Evolutionary conservation across 2,797 vertebrate species (phyloP).

Genomic region (Trachops cirrhosus): DNA sequence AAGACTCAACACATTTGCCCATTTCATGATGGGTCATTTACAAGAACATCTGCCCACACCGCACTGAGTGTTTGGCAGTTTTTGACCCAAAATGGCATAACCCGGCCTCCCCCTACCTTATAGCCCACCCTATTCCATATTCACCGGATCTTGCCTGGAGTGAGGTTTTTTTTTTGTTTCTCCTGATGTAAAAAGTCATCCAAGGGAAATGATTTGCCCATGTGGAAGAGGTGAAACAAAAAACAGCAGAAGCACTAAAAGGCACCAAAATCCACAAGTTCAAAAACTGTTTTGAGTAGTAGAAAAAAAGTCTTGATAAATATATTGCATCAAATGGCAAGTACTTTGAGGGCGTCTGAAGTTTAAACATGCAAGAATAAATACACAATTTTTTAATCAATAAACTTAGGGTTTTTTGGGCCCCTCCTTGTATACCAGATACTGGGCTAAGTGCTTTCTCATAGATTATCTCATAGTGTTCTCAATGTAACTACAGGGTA

Average conservation of each 20-base stretch:
- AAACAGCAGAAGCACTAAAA: not conserved
- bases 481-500: not conserved
- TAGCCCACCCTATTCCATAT: not conserved
- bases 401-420: not conserved
- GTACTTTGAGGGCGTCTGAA: not conserved
- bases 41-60: not conserved
- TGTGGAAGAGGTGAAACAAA: not conserved
- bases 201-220: not conserved
- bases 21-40: not conserved
- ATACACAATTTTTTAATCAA: not conserved
- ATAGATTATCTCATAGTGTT: not conserved
- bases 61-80: not conserved
- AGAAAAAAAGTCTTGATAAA: not conserved
- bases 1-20: not conserved
- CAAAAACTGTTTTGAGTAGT: not conserved
- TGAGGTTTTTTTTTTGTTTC: not conserved
- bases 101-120: no score
- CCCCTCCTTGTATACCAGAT: not conserved
- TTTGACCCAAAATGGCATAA: not conserved
- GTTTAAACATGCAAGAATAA: not conserved
- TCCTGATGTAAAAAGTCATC: not conserved
- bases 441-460: not conserved
- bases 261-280: not conserved
- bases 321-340: not conserved
- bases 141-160: not conserved